Evolutionary conservation across 2,113 vertebrate genomes (phyloP).

Genomic region (Nerophis ophidion): DNA sequence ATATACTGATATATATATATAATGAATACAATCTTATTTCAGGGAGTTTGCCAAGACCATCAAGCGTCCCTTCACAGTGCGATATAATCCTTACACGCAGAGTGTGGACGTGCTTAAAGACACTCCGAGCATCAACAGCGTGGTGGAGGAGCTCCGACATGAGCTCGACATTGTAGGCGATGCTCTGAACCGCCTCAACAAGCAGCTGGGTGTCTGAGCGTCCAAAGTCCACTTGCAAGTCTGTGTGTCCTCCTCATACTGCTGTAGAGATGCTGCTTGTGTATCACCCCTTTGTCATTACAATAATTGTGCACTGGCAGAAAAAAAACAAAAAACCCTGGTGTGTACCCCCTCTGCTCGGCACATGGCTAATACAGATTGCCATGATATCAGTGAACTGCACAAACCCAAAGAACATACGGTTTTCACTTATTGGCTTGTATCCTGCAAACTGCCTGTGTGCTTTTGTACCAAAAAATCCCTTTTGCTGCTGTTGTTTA

Average conservation of each 20-base stretch:
- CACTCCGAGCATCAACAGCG: constrained; percentile 80
- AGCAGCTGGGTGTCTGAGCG: constrained; percentile 76
- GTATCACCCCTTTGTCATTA: constrained; percentile 34
- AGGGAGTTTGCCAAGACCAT: constrained; percentile 98
- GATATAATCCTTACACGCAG: constrained; percentile 94
- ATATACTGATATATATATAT: background rate
- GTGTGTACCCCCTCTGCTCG: constrained; percentile 21
- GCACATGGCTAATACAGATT: constrained; percentile 12
- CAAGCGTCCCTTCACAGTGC: constrained; percentile 91
- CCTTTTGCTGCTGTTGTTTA: constrained; percentile 37
- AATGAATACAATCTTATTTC: background rate
- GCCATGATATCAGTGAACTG: constrained; percentile 16
- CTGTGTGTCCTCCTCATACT: constrained; percentile 18
- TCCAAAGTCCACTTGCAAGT: background rate
- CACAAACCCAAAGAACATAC: constrained; percentile 47
- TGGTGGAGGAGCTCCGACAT: constrained; percentile 85
- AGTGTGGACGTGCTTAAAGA: constrained; percentile 90
- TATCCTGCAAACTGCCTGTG: constrained; percentile 21
- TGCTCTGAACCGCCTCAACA: constrained; percentile 84
- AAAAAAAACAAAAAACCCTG: constrained; percentile 25
- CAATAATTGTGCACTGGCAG: constrained; percentile 42
- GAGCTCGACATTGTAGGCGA: constrained; percentile 90
- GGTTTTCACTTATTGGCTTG: constrained; percentile 21
- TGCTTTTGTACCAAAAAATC: constrained; percentile 22
- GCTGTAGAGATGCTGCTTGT: constrained; percentile 36